phyloP scores from a whole-genome alignment of 2,113 vertebrate species.

The Solea senegalensis region DNA sequence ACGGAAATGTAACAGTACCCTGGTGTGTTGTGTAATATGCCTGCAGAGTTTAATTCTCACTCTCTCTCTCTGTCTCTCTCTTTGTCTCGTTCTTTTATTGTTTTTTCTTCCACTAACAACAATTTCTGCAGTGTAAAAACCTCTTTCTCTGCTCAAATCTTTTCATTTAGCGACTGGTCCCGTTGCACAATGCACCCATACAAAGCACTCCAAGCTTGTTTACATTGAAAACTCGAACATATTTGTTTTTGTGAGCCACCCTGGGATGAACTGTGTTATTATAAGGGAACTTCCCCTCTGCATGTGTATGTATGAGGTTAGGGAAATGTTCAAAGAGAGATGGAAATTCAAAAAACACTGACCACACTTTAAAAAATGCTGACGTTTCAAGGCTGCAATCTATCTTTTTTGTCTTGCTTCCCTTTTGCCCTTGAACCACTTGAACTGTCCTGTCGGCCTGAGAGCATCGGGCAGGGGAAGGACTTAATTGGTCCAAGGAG shows the following conservation, averaged over 20 bases:
- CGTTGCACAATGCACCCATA: conserved; percentile 28
- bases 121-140: conserved; percentile 36
- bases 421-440: conserved; percentile 50
- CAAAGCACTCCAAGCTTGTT: conserved; percentile 39
- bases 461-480: conserved; percentile 34
- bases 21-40: conserved; percentile 67
- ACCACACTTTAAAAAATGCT: conserved; percentile 17
- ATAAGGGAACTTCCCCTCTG: conserved; percentile 8
- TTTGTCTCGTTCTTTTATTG: background rate
- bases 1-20: conserved; percentile 63
- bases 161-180: conserved; percentile 43
- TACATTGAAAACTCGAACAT: conserved; percentile 11
- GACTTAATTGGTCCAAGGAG: conserved; percentile 67
- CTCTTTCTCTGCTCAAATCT: conserved; percentile 30
- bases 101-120: background rate
- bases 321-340: background rate
- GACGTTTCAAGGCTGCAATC: conserved; percentile 15
- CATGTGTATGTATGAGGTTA: conserved; percentile 19
- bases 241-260: background rate
- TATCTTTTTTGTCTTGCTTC: background rate
- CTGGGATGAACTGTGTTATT: background rate
- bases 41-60: conserved; percentile 42
- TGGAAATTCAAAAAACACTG: background rate
- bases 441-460: conserved; percentile 41
- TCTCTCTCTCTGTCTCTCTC: background rate